Conservation (phyloP, 2,113 vertebrate genomes). For the Micronycteris hirsuta region DNA sequence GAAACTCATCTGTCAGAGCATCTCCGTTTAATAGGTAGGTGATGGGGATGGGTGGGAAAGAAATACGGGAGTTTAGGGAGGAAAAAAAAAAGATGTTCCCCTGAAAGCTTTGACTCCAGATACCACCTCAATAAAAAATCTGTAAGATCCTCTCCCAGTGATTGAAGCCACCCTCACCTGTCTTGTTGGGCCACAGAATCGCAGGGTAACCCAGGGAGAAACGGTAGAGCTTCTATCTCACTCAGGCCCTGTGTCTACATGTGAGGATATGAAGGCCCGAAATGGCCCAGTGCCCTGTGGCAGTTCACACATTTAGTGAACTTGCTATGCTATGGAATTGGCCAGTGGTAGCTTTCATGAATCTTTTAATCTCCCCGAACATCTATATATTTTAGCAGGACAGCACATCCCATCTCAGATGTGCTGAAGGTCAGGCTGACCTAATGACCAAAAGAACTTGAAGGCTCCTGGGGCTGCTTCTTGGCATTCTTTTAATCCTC, state of each 20-base stretch:
- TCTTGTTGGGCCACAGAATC: neutral
- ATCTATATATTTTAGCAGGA: neutral
- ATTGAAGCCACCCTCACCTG: neutral
- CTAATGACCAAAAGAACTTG: neutral
- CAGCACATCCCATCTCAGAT: neutral
- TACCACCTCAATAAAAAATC: neutral
- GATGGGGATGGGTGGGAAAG: accelerated
- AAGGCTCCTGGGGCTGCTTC: neutral
- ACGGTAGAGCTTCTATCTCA: neutral
- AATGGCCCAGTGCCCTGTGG: neutral
- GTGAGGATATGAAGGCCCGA: neutral
- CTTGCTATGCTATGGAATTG: neutral
- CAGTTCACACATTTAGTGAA: neutral
- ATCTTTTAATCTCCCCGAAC: neutral
- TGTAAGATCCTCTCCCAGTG: neutral
- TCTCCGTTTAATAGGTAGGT: neutral
- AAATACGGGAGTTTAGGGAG: neutral
- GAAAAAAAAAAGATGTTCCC: neutral
- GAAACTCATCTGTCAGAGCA: neutral
- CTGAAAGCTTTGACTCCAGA: neutral
- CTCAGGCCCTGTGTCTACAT: neutral
- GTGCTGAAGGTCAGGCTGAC: conserved; percentile 31
- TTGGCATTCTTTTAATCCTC: neutral
- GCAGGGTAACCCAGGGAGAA: neutral
- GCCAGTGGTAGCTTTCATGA: neutral